phyloP scores from a whole-genome alignment of 2,888 invertebrate genomes.

The Parascotia fuliginaria region DNA sequence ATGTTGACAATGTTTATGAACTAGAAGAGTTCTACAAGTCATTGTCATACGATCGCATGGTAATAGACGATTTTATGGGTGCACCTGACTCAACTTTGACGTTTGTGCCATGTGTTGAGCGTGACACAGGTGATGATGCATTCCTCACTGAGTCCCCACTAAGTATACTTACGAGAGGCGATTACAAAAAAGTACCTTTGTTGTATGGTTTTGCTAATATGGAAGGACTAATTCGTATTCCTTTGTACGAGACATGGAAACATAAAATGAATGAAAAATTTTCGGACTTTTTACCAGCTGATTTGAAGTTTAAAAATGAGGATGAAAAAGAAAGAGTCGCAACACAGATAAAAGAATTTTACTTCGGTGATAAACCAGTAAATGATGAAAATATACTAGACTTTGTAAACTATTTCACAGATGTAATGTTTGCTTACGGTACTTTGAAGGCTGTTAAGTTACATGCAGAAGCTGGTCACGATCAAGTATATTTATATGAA shows the following conservation, averaged over 20 bases:
- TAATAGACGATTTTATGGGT: slow-evolving; percentile 22
- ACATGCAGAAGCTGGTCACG: slow-evolving; percentile 39
- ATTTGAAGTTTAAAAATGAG: slow-evolving; percentile 30
- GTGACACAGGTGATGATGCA: slow-evolving; percentile 37
- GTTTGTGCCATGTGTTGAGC: slow-evolving; percentile 49
- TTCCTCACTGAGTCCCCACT: slow-evolving; percentile 56
- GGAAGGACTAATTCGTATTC: slow-evolving; percentile 46
- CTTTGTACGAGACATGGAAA: slow-evolving; percentile 24
- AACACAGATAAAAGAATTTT: slow-evolving; percentile 36
- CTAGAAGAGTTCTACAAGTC: slow-evolving; percentile 60
- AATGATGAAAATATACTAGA: slow-evolving; percentile 18
- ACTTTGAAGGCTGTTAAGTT: slow-evolving; percentile 36
- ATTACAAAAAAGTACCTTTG: slow-evolving; percentile 53
- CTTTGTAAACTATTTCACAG: slow-evolving; percentile 45
- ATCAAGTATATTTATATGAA: slow-evolving; percentile 53
- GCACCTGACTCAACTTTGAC: slow-evolving; percentile 39
- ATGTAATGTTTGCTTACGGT: slow-evolving; percentile 54
- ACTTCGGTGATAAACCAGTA: slow-evolving; percentile 43
- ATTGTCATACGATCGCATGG: slow-evolving; percentile 42
- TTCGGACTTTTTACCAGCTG: slow-evolving; percentile 45
- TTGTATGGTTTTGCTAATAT: slow-evolving; percentile 58
- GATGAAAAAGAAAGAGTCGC: slow-evolving; percentile 35
- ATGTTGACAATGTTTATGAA: slow-evolving; percentile 49
- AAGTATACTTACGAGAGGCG: slow-evolving; percentile 51
- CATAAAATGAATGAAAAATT: slow-evolving; percentile 34